Conservation (phyloP, 2,797 vertebrate genomes). For the Muscicapa striata region DNA sequence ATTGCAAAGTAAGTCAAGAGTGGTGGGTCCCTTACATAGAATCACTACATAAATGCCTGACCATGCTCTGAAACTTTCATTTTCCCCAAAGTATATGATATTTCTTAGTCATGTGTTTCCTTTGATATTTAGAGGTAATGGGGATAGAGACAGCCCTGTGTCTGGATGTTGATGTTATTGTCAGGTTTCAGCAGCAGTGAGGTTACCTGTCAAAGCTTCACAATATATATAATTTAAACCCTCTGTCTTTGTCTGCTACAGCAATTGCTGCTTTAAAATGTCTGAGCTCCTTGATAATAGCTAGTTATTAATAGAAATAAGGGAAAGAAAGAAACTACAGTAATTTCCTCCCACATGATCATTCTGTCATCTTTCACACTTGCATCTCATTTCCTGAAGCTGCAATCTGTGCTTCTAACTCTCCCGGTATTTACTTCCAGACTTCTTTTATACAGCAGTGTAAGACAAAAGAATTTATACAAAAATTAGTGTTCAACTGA, state of each 20-base stretch:
- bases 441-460: constrained; percentile 1
- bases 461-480: constrained; percentile 48
- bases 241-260: background rate
- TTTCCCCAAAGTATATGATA: background rate
- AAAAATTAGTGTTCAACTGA: constrained; percentile 65
- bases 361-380: constrained; percentile 56
- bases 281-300: constrained; percentile 15
- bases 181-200: background rate
- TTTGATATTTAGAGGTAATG: constrained; percentile 1
- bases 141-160: background rate
- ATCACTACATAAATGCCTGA: background rate
- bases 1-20: background rate
- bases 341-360: constrained; percentile 42
- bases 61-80: background rate
- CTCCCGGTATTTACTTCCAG: constrained; percentile 36
- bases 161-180: background rate
- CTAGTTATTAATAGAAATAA: constrained; percentile 53
- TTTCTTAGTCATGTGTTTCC: background rate
- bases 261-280: constrained; percentile 32
- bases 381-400: constrained; percentile 58
- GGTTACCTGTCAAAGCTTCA: constrained; percentile 2
- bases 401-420: constrained; percentile 37
- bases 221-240: constrained; percentile 24
- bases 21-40: background rate
- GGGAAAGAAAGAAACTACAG: constrained; percentile 25